Base-by-base conservation (phyloP, 2,888 invertebrate species). In the Nemotelus pantherinus region DNA sequence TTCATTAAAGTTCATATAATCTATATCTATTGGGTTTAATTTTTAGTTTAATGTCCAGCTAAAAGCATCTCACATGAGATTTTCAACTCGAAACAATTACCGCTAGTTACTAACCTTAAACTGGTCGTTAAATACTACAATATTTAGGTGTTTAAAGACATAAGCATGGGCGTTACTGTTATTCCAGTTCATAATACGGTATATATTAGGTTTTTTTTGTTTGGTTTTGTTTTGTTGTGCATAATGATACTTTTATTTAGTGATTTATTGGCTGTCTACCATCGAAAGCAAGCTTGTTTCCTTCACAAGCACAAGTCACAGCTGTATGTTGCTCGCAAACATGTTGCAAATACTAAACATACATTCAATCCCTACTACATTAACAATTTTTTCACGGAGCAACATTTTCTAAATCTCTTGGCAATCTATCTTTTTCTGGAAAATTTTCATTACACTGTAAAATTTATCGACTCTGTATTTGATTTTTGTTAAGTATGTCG, bases 21-120 rank as follows among this genome's bases (percentile, higher is more conserved):
- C 45, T 7, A 7, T 58, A 58, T 58, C 58, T 77, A 25, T 58
- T 44, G 10, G 57, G 41, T 63, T 65, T 55, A 64, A 45, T 67
- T 53, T 67, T 76, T 39, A 53, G 48, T 71, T 43, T 76, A 72
- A 2, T 48, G 25, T 3, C 39, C 47, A 25, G 39, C n/a, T 45
- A 25, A 6, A 58, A 25, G 25, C 25, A 25, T 25, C 25, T 25
- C 25, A 25, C 25, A 25, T 25, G 25, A 25, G 25, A 25, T 25
- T 25, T 70, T 41, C 25, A 53, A 70, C 55, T 47, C 55, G 70
- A 55, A 70, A 70, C 70, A 43, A 55, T 70, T 68, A 39, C 25
- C 45, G 25, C 75, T 79, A 79, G 63, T 79, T 57, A 79, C 77
- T 79, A 79, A 77, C 77, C 77, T 79, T 77, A 75, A 75, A 55